Percentiles rank a stretch among this genome's conserved stretches.
Evolutionary conservation across 2,888 invertebrate genomes (phyloP).

Genomic region (Drosophila eohydei): DNA sequence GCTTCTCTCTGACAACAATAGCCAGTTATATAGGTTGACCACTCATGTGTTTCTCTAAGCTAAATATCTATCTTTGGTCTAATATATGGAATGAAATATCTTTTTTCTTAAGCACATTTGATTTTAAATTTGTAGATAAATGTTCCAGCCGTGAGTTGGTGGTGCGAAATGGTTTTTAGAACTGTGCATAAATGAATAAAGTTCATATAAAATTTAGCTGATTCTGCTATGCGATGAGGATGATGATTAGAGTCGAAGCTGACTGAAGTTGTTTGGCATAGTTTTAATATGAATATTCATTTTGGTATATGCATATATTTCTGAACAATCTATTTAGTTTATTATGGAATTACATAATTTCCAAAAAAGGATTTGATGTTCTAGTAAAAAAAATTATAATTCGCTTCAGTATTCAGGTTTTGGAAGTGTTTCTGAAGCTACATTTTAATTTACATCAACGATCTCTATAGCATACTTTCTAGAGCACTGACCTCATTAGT

Average conservation of each 20-base stretch:
- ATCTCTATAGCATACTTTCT: slow-evolving; percentile 45
- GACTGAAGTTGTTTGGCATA: not conserved
- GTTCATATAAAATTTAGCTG: not conserved
- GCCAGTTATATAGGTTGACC: slow-evolving; percentile 10
- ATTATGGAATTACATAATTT: not conserved
- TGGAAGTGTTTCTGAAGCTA: not conserved
- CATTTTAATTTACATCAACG: not conserved
- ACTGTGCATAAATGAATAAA: slow-evolving; percentile 10
- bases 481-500: slow-evolving; percentile 11
- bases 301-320: not conserved
- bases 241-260: not conserved
- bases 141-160: not conserved
- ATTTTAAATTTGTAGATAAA: not conserved
- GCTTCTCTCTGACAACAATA: slow-evolving; percentile 10
- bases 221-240: not conserved
- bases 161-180: not conserved
- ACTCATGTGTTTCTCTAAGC: not conserved
- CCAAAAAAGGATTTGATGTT: not conserved
- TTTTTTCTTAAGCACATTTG: not conserved
- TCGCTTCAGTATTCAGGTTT: not conserved
- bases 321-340: not conserved
- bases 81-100: too few species aligned
- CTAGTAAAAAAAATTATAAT: not conserved
- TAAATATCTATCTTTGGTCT: too few species aligned
- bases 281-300: not conserved